Base-by-base conservation (phyloP, 2,888 invertebrate species). In the Malthinus flaveolus region DNA sequence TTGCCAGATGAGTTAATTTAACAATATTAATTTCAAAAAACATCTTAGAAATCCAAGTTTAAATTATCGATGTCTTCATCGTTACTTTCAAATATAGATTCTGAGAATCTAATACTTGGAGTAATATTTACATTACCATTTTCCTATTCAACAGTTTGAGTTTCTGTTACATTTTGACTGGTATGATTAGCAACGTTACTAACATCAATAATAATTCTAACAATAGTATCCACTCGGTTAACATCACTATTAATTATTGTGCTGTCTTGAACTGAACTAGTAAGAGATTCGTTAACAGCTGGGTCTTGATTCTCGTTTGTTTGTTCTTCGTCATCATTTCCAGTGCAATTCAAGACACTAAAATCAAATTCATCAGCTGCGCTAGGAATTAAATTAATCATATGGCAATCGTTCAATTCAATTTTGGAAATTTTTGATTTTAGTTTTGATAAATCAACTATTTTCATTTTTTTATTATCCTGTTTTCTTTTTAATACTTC, bases 31-130 rank as follows among this genome's bases (percentile, higher is more conserved):
- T 15, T 1, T 1, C 2, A 1, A 7, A 6, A 4, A n/a, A 10
- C n/a, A n/a, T 31, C n/a, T 58, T 55, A 64, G 34, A 63, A 56
- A 49, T 63, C 62, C 64, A 83, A 75, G 71, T 83, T 80, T 69
- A 83, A 75, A 74, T 80, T 81, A 66, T 82, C 78, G 76, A 82
- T 81, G 78, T 81, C 81, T 71, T 82, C 81, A 37, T 79, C 66
- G 10, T 61, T 77, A 70, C 73, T 80, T 68, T 82, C 82, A 76
- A 83, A 83, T 62, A 82, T 80, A 69, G 80, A 32, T 46, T 46
- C 23, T 32, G 46, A 6, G 6, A 46, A n/a, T 46, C 1, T 9
- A 42, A 23, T 7, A 15, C 6, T 9, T n/a, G 8, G 13, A 5
- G n/a, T 42, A 9, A 15, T 15, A 7, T 42, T 15, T 0, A 15